Evolutionary conservation across 2,797 vertebrate species (phyloP), one percentile per base, ranked within the genome.

Genomic region (Syndactyla subalaris): DNA sequence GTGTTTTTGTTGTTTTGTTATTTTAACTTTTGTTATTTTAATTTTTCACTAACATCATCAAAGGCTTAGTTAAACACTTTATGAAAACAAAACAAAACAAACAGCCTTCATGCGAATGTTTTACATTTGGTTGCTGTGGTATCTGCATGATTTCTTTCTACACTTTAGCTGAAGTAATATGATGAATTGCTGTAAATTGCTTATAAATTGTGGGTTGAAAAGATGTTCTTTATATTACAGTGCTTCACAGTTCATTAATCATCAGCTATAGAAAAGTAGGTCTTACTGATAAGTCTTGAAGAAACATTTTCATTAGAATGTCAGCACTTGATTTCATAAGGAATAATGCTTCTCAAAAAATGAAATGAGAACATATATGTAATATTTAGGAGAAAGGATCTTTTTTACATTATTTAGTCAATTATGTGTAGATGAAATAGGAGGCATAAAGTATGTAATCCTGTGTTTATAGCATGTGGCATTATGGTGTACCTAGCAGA

Each of bases 381-480:
- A 43, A 45, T 65, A n/a, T 11, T 34, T 57, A 9, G 10, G 30
- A 55, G 10, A 57, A 76, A 49, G 15, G 6, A 72, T 58, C 4
- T 62, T 85, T 75, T 80, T 17, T 70, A 2, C 30, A 48, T 87
- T 71, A 21, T 77, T 72, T 51, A 48, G 54, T 79, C 24, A 70
- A 24, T 45, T 54, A 10, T 62, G 13, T 3, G 0, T 57, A 43
- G 29, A 34, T 85, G 46, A 57, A 86, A 76, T 89, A 85, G 10
- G 17, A 70, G 45, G 10, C 43, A 71, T 58, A 16, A 78, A 61
- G 14, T 74, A 14, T 75, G 24, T 77, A 48, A 71, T 86, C 76
- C 74, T 95, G 39, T 90, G 51, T 62, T 87, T 88, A 73, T 79
- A 85, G 82, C 89, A 93, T 58, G 85, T 92, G 79, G 24, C 86